Evolutionary conservation across 2,797 vertebrate species (phyloP), one percentile per base, ranked within the genome.

Genomic region (Pyrocephalus nanus): DNA sequence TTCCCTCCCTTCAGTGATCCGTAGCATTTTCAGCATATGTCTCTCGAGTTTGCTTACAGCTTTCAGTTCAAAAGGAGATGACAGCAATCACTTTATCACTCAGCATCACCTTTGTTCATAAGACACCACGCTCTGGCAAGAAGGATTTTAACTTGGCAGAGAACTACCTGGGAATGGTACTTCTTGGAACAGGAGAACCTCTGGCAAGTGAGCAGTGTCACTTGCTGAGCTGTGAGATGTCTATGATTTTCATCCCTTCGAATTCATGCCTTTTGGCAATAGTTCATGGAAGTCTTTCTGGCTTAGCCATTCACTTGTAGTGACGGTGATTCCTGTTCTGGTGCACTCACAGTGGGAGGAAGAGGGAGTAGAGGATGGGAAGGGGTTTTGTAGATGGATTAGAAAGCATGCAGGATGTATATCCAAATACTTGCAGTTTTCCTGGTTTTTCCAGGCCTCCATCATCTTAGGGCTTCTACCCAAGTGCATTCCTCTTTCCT

Each of bases 41-140:
- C 93, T 97, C 92, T 95, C 93, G 96, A 93, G 90, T 95, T 96
- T 88, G 21, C 93, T 95, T 90, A 61, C 66, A 90, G 61, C 74
- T 92, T 91, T 92, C 87, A 12, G 95, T 92, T 93, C 67, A 81
- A 57, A 95, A 88, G 58, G 67, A 75, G 65, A 45, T 58, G 51
- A 58, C 83, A 66, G 55, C 1, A 0, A 90, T 94, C 32, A 38
- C 50, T 96, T 82, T 82, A 38, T 57, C 77, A n/a, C 34, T 54
- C 55, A 88, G 64, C 61, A 47, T 86, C 70, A 47, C 40, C 43
- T 93, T 86, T 88, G 47, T 72, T 72, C 70, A 1, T 48, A 64
- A 42, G 67, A 66, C 86, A 81, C 65, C 65, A 23, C 0, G 3
- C 58, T 61, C 45, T 82, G 78, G 55, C 34, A 66, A 43, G 82